Base-by-base conservation (phyloP, 2,888 invertebrate genomes). In the Allolobophora icterica region DNA sequence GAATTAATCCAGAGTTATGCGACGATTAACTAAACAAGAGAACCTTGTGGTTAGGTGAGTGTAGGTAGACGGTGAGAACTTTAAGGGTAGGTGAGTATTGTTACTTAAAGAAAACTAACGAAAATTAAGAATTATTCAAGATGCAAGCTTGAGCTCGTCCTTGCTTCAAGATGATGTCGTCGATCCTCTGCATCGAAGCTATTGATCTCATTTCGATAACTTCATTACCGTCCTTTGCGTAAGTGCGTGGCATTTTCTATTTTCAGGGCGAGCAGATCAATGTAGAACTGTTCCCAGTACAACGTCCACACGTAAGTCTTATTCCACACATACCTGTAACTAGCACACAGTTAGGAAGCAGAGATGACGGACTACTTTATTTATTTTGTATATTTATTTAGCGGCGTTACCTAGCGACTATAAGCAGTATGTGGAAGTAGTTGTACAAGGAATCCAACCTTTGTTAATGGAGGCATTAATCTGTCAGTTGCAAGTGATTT, bases 261-360 rank as follows among this genome's bases (percentile, higher is more conserved):
- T 87, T 84, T 38, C 8, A 87, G 87, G 87, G 87, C 19, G 13
- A 87, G 35, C 87, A 87, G 87, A 87, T 87, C 34, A 35, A 87
- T 13, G 17, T 87, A 5, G 87, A 87, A 35, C 87, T 87, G 87
- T 24, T 35, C n/a, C 87, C 71, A 71, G 4, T n/a, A n/a, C 71
- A 8, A 17, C 71, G 71, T 71, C 1, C 30, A 71, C 71, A 30
- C 3, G 71, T 71, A 30, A 71, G 71, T 71, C 15, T 30, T 71
- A 71, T n/a, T 71, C 11, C n/a, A n/a, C 71, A n/a, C 4, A 15
- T 17, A 52, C 52, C 2, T 24, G 1, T 71, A 71, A 11, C n/a
- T 71, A n/a, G 30, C 17, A n/a, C n/a, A n/a, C 1, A 71, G 6
- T n/a, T n/a, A 71, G 11, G 71, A n/a, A n/a, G n/a, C 30, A 71